phyloP scores from a whole-genome alignment of 2,113 vertebrate genomes.

The Poeciliopsis prolifica region DNA sequence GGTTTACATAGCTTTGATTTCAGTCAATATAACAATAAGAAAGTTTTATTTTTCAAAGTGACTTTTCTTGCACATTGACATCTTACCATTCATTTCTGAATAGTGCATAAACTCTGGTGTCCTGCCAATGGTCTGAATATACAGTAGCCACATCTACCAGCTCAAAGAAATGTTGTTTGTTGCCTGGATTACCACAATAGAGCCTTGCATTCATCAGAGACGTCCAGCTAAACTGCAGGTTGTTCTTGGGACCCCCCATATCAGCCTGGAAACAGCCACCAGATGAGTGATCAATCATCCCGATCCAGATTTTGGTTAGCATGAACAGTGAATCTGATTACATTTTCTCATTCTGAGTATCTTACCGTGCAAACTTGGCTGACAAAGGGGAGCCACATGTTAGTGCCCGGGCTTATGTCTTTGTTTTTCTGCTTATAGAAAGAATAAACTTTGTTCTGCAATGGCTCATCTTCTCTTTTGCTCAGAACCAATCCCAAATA shows the following conservation, averaged over 20 bases:
- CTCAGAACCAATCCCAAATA: conserved; percentile 68
- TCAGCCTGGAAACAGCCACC: conserved; percentile 57
- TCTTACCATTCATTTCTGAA: conserved; percentile 80
- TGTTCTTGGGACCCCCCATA: conserved; percentile 64
- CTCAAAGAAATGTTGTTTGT: conserved; percentile 52
- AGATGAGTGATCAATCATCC: neutral
- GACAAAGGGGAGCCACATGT: conserved; percentile 69
- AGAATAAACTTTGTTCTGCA: conserved; percentile 65
- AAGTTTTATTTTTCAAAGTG: neutral
- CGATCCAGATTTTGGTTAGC: too few species aligned
- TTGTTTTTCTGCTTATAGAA: conserved; percentile 70
- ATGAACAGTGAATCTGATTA: too few species aligned
- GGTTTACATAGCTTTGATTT: neutral
- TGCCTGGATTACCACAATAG: conserved; percentile 63
- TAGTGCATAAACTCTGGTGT: conserved; percentile 71
- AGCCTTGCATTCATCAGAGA: conserved; percentile 73
- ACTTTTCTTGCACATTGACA: neutral
- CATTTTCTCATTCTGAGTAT: neutral
- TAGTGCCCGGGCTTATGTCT: neutral
- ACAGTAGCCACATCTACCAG: conserved; percentile 67
- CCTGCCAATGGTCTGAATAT: conserved; percentile 34
- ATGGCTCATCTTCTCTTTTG: neutral
- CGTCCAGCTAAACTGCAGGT: conserved; percentile 74
- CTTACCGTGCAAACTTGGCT: conserved; percentile 77
- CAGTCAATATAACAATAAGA: neutral